phyloP scores from a whole-genome alignment of 2,113 vertebrate species.

The Anseranas semipalmata region DNA sequence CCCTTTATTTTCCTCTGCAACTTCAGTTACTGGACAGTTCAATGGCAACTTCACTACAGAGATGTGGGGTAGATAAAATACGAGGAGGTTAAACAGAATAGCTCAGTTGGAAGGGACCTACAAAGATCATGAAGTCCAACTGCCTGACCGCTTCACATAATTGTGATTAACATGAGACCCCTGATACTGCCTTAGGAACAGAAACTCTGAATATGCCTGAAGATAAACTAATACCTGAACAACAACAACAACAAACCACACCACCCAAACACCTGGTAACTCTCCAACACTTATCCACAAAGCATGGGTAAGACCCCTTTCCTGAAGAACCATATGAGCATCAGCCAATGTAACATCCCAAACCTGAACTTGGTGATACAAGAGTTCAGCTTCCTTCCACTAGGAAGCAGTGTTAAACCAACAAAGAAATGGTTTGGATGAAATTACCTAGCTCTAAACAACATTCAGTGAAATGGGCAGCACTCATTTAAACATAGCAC shows the following conservation, averaged over 20 bases:
- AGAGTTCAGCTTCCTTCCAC: not conserved
- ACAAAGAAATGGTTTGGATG: rapidly evolving
- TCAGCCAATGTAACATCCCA: not conserved
- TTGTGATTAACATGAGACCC: not conserved
- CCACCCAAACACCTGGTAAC: not conserved
- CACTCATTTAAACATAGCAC: not conserved
- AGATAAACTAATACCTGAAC: not conserved
- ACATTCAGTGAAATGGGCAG: rapidly evolving
- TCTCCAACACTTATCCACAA: not conserved
- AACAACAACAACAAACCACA: too few species aligned
- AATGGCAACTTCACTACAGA: not conserved
- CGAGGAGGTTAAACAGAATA: not conserved
- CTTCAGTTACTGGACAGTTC: not conserved
- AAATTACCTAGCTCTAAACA: not conserved
- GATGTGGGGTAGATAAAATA: not conserved
- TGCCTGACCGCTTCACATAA: not conserved
- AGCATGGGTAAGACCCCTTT: not conserved
- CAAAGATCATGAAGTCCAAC: not conserved
- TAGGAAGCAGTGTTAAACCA: not conserved
- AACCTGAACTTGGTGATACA: not conserved
- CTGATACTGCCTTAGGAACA: not conserved
- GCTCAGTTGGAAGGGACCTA: not conserved
- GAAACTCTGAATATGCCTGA: not conserved
- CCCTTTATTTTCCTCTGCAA: not conserved
- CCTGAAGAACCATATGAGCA: rapidly evolving